Evolutionary conservation across 2,888 invertebrate species (phyloP), one percentile per base, ranked within the genome.

Genomic region (Anarsia innoxiella): DNA sequence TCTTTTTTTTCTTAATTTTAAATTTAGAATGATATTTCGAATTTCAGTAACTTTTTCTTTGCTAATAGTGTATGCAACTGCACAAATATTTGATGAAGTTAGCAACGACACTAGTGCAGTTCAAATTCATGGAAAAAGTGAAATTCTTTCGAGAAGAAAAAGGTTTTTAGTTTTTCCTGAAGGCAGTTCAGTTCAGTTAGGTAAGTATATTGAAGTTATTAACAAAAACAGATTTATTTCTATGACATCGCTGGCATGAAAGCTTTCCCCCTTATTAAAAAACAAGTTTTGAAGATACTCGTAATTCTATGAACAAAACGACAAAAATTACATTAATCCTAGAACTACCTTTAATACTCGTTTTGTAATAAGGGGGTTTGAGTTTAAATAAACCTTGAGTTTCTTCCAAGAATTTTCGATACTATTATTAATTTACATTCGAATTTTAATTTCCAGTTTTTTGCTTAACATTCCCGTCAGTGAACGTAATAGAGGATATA

Each of bases 181-280:
- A 69, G 88, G 89, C 36, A 88, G 88, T 52, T 88, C 88, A 11
- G 59, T 89, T 29, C 88, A 89, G 66, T 74, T 89, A 44, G 86
- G 88, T 87, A 56, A 72, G 82, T 38, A n/a, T n/a, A n/a, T n/a
- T n/a, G n/a, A n/a, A n/a, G n/a, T n/a, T n/a, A n/a, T n/a, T n/a
- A n/a, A n/a, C n/a, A n/a, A n/a, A n/a, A n/a, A n/a, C n/a, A n/a
- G n/a, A n/a, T n/a, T n/a, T n/a, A n/a, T n/a, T n/a, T n/a, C n/a
- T n/a, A n/a, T n/a, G n/a, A n/a, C n/a, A n/a, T n/a, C n/a, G n/a
- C n/a, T n/a, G n/a, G n/a, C n/a, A n/a, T n/a, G n/a, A n/a, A n/a
- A n/a, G n/a, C n/a, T n/a, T n/a, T n/a, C n/a, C n/a, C n/a, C n/a
- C n/a, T n/a, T n/a, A n/a, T n/a, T n/a, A n/a, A n/a, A n/a, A n/a